Evolutionary conservation across 1,140 invertebrate genomes (phyloP), one percentile per base, ranked within the genome.

Genomic region (Drosophila sproati): DNA sequence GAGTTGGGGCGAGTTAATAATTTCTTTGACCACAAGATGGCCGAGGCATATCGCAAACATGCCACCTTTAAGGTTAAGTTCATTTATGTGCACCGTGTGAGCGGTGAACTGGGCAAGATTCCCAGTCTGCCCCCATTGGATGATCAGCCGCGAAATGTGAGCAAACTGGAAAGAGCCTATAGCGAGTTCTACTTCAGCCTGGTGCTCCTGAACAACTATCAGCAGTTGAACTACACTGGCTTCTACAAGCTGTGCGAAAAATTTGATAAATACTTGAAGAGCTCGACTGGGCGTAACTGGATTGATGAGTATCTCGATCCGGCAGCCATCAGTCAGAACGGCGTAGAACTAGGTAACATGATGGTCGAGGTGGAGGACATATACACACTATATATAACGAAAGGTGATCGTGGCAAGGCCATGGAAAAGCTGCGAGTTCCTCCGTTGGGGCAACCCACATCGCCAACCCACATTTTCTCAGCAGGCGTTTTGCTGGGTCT

Each of bases 221-320:
- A 97, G 87, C 98, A 98, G 90, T 94, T 99, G 2, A 99, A 99
- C 93, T 98, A 98, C 80, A 99, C 98, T 4, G 99, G 98, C 0
- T 99, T 99, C 93, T 95, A 98, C 54, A 99, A 99, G 93, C 99
- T 99, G 86, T 94, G 99, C 35, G 99, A 99, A 92, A 99, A 99
- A 93, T 98, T 99, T 92, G 99, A 99, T 93, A 99, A 99, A 92
- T 29, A 76, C 12, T 2, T 85, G 0, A 63, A 56, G 2, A 57
- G 71, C 2, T 5, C 6, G 0, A 31, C 4, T 4, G 85, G 64
- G 0, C 0, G 2, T 0, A 0, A 3, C 0, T 89, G 85, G 85
- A 73, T 70, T 6, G 8, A 47, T 0, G n/a, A 8, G 2, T 7
- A 51, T 20, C 48, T 73, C 4, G 2, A 39, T 0, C 8, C 0